Evolutionary conservation across 2,888 invertebrate species (phyloP), one percentile per base, ranked within the genome.

Genomic region (Hybos culiciformis): DNA sequence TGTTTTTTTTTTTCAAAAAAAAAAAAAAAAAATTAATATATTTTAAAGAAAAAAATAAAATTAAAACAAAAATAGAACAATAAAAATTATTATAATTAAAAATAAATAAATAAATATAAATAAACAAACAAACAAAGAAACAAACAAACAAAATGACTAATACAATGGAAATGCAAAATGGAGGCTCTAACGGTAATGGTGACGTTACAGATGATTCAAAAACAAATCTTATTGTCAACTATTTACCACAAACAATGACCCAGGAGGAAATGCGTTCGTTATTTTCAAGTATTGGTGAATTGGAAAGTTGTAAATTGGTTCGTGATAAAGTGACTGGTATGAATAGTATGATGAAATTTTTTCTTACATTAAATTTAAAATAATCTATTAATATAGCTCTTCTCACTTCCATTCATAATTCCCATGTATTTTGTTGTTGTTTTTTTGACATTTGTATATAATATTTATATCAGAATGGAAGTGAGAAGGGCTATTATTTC

Each of bases 291-390:
- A 88, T 94, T 67, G 93, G 93, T 58, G 92, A 93, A 71, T 85
- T 94, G 56, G 94, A 94, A 71, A 90, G 90, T 69, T 94, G 94
- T 75, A 94, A 94, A 72, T 77, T 94, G 63, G 92, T 94, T 66
- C 77, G 93, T 63, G 93, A 94, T 73, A 94, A 94, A 77, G 83
- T 90, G 61, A 92, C 92, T 70, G 90, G 83, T 83, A 68, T 69
- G 57, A 56, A 37, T 37, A 31, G 32, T 41, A 24, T 37, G 29
- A 12, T 2, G 11, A 33, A 14, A 20, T 34, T 23, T 39, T 42
- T 37, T 19, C 32, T 31, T 38, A n/a, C n/a, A n/a, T 17, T 38
- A 24, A 15, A 33, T 36, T 15, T 17, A 26, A 23, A 23, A 23
- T 23, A n/a, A n/a, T n/a, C n/a, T n/a, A n/a, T n/a, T n/a, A n/a